Evolutionary conservation across 2,888 invertebrate genomes (phyloP).

Genomic region (Ernsta delagoae): DNA sequence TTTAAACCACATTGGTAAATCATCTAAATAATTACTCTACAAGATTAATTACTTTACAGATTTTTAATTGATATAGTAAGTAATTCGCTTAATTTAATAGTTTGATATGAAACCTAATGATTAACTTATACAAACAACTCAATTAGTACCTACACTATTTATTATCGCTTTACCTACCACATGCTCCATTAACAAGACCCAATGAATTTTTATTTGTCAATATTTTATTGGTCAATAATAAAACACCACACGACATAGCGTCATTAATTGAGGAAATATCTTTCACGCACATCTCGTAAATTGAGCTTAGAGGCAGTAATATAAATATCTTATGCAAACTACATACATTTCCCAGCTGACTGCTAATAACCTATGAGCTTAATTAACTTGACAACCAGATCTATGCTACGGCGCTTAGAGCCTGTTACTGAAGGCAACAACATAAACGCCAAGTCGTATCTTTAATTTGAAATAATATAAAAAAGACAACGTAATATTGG

Average conservation of each 20-base stretch:
- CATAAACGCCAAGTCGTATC: conserved; percentile 7
- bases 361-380: conserved; percentile 25
- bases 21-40: too few species aligned
- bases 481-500: not conserved
- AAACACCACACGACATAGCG: conserved; percentile 21
- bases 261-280: conserved; percentile 29
- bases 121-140: not conserved
- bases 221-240: conserved; percentile 22
- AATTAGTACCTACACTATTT: conserved; percentile 1
- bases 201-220: too few species aligned
- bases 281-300: conserved; percentile 22
- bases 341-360: conserved; percentile 20
- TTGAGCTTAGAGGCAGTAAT: conserved; percentile 15
- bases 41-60: too few species aligned
- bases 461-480: not conserved
- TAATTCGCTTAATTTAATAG: not conserved
- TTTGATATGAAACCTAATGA: not conserved
- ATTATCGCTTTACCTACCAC: conserved; percentile 14
- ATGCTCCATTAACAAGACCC: conserved; percentile 8
- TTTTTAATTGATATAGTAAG: too few species aligned
- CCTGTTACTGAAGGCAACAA: conserved; percentile 8
- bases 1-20: too few species aligned
- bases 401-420: conserved; percentile 2
- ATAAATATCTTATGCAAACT: conserved; percentile 30
- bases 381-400: conserved; percentile 34